phyloP scores from a whole-genome alignment of 2,113 vertebrate genomes.

The Labrus mixtus region DNA sequence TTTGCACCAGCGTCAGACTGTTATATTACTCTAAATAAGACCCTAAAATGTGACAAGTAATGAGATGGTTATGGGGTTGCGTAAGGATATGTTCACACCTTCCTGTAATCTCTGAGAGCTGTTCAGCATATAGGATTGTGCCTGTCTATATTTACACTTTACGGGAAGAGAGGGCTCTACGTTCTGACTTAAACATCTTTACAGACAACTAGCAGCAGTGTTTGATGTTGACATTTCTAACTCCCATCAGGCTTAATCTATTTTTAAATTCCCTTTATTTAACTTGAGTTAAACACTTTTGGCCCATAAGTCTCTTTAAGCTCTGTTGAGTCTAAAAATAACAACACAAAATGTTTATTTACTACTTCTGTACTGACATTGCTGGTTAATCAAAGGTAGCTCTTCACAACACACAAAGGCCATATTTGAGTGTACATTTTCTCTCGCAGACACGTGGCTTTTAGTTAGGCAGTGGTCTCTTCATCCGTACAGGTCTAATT shows the following conservation, averaged over 20 bases:
- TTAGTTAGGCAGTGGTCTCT: slow-evolving; percentile 15
- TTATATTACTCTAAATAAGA: not conserved
- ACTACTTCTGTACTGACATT: not conserved
- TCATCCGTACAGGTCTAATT: slow-evolving; percentile 20
- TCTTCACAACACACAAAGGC: not conserved
- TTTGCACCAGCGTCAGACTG: not conserved
- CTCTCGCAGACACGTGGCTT: not conserved
- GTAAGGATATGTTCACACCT: slow-evolving; percentile 49
- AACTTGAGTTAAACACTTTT: not conserved
- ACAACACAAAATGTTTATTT: not conserved
- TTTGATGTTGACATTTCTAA: not conserved
- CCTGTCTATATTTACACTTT: slow-evolving; percentile 61
- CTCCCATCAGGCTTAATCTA: not conserved
- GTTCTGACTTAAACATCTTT: slow-evolving; percentile 27
- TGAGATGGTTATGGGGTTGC: slow-evolving; percentile 37
- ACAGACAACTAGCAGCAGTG: not conserved
- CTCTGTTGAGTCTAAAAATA: not conserved
- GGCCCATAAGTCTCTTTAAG: not conserved
- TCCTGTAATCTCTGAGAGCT: slow-evolving; percentile 68
- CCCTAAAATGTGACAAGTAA: not conserved
- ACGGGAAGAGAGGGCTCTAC: slow-evolving; percentile 56
- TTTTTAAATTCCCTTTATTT: not conserved
- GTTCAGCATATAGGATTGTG: slow-evolving; percentile 67
- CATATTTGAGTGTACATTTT: not conserved
- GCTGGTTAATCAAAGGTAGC: not conserved